Evolutionary conservation across 2,113 vertebrate species (phyloP), one percentile per base, ranked within the genome.

Genomic region (Sphaerodactylus townsendi): DNA sequence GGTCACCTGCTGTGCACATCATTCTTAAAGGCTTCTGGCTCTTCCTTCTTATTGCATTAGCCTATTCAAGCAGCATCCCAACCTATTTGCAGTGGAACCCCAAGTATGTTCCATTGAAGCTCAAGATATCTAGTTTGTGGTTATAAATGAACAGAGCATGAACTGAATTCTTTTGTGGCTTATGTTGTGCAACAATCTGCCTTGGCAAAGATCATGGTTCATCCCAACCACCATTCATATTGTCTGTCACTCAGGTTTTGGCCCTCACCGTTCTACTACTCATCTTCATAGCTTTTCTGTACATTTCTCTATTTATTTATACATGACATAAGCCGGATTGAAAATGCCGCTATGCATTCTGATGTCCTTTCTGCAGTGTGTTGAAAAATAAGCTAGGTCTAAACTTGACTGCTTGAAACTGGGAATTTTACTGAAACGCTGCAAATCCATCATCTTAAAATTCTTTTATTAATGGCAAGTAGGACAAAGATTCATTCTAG

Each of bases 1-100:
- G 78, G 19, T 64, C 0, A 2, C 30, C 23, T 7, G 71, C 41
- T 82, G 39, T 73, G 66, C 15, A 41, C 82, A 75, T 46, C n/a
- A 41, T 73, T 68, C 28, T 84, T 81, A 41, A 79, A 48, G 15
- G 23, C 25, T 62, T 1, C 0, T 59, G 41, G 39, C 37, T 83
- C 48, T 59, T 37, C 69, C 81, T 21, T 81, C 65, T 85, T 50
- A 28, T 46, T 80, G 79, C 68, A 69, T 91, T 39, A 81, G 65
- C 10, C 64, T 68, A 35, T 25, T 19, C 76, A 86, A 84, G 46
- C 86, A 46, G 1, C 0, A 0, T 14, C 28, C 50, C 19, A 41
- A 50, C 3, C 1, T 10, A 1, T 1, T 89, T 91, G 46, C 30
- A 81, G 4, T 10, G 35, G 79, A 81, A 77, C 33, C 74, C 72